Base-by-base conservation (phyloP, 2,797 vertebrate genomes). In the Halcyon badia region DNA sequence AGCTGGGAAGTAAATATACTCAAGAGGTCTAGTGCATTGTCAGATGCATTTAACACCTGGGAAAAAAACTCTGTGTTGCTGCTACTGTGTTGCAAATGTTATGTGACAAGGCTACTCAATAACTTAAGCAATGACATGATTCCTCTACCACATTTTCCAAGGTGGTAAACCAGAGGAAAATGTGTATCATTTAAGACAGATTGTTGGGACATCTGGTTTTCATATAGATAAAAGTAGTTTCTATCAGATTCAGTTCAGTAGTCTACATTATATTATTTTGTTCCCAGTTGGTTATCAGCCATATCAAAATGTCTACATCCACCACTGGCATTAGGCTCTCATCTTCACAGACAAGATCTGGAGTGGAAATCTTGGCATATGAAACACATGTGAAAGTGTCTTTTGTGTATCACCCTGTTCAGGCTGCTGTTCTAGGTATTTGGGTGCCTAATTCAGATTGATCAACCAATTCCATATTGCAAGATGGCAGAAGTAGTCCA, bases 31-130 rank as follows among this genome's bases (percentile, higher is more conserved):
- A 58, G 58, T 91, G 46, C 25, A 16, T n/a, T 80, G 48, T 80
- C 68, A 95, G 48, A 90, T 85, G 52, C 30, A 89, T 79, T 90
- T 87, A 90, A 73, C 60, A 93, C 58, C 77, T 80, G 58, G 46
- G 61, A 72, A 86, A 88, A 75, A 75, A 79, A 14, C 0, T 1
- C 39, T 0, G 0, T 68, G 30, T 9, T 83, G 39, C 30, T 85
- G 52, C 68, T 90, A 33, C 62, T 75, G 35, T 61, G 42, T 14
- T 94, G 62, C 83, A 88, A 69, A 69, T 1, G 1, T 48, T 91
- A 60, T n/a, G 44, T 73, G 73, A 73, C 51, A 77, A 81, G 61
- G 30, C 62, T 91, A 89, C 35, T 19, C 42, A 62, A 87, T 73
- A 70, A 77, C 48, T 93, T 94, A 76, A 56, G 48, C 35, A 64